Evolutionary conservation across 1,140 invertebrate genomes (phyloP).

Genomic region (Ips typographus): DNA sequence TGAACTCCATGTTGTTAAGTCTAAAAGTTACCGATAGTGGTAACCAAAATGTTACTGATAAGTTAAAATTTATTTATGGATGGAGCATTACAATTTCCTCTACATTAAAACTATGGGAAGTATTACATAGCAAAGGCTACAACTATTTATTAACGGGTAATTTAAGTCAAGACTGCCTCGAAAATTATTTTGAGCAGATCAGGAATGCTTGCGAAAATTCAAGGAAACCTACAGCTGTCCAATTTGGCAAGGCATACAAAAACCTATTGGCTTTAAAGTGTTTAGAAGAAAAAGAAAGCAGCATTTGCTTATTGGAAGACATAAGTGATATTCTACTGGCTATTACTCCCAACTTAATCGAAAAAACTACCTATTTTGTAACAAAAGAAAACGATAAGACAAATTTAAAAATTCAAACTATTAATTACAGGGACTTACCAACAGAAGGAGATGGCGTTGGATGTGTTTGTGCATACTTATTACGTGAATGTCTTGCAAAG

Average conservation of each 20-base stretch:
- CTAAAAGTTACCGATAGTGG: not conserved
- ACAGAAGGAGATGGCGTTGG: no score
- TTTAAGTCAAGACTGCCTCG: slow-evolving; percentile 13
- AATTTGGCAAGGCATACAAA: slow-evolving; percentile 16
- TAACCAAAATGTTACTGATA: slow-evolving; percentile 1
- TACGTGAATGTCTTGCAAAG: no score
- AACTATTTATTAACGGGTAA: slow-evolving; percentile 6
- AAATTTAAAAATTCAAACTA: no score
- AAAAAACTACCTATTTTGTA: no score
- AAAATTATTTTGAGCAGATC: not conserved
- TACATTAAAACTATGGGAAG: no score
- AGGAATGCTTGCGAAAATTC: not conserved
- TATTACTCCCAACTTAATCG: not conserved
- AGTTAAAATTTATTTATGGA: slow-evolving; percentile 7
- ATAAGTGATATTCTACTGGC: not conserved
- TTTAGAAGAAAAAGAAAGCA: not conserved
- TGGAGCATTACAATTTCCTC: not conserved
- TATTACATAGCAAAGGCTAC: not conserved
- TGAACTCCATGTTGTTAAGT: slow-evolving; percentile 2
- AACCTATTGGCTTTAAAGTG: slow-evolving; percentile 5
- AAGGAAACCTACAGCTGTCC: slow-evolving; percentile 3
- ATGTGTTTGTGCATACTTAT: no score
- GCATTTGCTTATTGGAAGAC: not conserved
- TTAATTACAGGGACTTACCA: no score
- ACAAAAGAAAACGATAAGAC: no score